A percentile compares a stretch with the other conserved stretches of the same genome.
phyloP scores from a whole-genome alignment of 2,113 vertebrate species.

The Ursus arctos region DNA sequence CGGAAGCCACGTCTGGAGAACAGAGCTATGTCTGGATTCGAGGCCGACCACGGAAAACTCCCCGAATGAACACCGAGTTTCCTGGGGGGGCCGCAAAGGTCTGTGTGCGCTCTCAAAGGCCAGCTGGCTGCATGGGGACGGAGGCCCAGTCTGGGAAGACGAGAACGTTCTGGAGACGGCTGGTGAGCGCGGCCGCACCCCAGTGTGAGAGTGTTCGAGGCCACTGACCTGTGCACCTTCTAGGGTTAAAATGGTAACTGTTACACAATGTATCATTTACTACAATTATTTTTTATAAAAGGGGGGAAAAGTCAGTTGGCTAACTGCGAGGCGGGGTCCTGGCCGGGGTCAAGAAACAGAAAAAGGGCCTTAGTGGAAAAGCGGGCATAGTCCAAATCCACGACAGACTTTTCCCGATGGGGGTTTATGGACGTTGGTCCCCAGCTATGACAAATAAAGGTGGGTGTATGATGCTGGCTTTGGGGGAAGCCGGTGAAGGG shows the following conservation, averaged over 20 bases:
- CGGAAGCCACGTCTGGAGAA: neutral
- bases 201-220: rapidly evolving
- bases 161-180: neutral
- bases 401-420: too few relatives aligned
- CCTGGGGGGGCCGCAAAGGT: neutral
- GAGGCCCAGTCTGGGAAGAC: neutral
- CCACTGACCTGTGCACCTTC: neutral
- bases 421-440: neutral
- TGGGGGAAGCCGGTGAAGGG: neutral
- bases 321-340: neutral
- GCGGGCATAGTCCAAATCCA: neutral
- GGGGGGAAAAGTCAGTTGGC: neutral
- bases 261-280: neutral
- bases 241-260: too few relatives aligned
- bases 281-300: neutral
- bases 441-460: neutral
- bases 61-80: neutral
- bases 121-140: neutral
- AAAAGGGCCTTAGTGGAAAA: neutral
- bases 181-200: rapidly evolving
- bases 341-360: neutral
- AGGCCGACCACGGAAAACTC: neutral
- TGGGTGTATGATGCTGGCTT: neutral
- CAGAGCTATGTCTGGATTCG: neutral
- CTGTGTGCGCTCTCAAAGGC: neutral